Percentiles rank a stretch among this genome's conserved stretches.
These are phyloP conservation scores for Dascillus cervinus DNA, from an alignment of 2,888 invertebrate species.

Conservation along the genomic window DNA sequence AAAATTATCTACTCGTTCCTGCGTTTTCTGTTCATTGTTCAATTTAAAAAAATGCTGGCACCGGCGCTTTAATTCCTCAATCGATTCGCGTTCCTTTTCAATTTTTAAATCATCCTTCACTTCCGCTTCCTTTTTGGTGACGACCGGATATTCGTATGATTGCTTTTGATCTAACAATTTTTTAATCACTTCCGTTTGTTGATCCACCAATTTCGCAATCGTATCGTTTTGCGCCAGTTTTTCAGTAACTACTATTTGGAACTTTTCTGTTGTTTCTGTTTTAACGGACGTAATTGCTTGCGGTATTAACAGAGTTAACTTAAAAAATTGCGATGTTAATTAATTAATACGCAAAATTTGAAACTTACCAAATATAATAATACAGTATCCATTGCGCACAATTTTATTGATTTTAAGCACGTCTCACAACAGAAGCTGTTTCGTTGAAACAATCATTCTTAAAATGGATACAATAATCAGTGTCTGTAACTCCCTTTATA, in stretches of 20 bases:
- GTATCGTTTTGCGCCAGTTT: constrained; percentile 16
- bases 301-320: no score
- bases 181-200: constrained; percentile 35
- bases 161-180: constrained; percentile 23
- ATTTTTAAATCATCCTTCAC: constrained; percentile 3
- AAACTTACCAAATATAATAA: no score
- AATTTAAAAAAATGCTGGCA: constrained; percentile 25
- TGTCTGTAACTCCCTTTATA: constrained; percentile 40
- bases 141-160: constrained; percentile 19
- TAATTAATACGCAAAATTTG: no score
- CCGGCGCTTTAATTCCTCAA: constrained; percentile 31
- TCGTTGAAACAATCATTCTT: constrained; percentile 23
- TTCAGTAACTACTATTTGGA: constrained; percentile 8
- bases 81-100: constrained; percentile 17
- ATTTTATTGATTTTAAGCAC: no score
- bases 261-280: constrained; percentile 3
- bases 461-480: constrained; percentile 36
- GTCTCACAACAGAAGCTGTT: constrained; percentile 26
- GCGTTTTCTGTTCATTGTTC: constrained; percentile 1
- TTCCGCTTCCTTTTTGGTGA: constrained; percentile 19
- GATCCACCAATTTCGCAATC: constrained; percentile 29
- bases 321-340: no score
- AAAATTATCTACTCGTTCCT: not conserved
- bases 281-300: no score
- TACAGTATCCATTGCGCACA: no score